phyloP scores from a whole-genome alignment of 2,888 invertebrate genomes.

The Toxonevra muliebris region DNA sequence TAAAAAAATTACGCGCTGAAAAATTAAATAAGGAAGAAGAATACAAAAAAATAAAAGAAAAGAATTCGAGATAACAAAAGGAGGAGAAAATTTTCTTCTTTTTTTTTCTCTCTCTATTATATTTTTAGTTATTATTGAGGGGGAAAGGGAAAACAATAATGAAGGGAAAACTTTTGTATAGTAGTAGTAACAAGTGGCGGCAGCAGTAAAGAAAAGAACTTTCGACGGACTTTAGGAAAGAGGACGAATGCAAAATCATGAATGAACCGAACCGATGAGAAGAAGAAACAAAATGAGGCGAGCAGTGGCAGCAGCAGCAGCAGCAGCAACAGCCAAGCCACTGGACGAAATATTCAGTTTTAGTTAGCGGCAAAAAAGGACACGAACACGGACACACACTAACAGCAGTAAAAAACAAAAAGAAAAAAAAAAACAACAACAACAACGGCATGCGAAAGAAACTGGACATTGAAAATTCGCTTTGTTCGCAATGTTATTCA shows the following conservation, averaged over 20 bases:
- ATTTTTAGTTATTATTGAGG: neutral
- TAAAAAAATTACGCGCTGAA: neutral
- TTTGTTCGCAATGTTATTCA: no score
- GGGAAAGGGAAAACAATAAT: neutral
- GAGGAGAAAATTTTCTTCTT: no score
- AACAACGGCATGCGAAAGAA: constrained; percentile 8
- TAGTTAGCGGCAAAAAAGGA: constrained; percentile 13
- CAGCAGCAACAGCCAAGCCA: neutral
- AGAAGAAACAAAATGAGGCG: neutral
- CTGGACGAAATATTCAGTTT: no score
- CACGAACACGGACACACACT: constrained; percentile 7
- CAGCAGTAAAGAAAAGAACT: neutral
- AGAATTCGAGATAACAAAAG: neutral
- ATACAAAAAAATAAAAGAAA: neutral
- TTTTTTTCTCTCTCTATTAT: no score
- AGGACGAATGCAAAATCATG: constrained; percentile 19
- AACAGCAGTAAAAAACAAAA: no score
- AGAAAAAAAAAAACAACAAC: no score
- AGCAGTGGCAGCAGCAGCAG: constrained; percentile 9
- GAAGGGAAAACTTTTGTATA: neutral
- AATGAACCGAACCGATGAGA: constrained; percentile 21
- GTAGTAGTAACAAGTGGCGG: constrained; percentile 21
- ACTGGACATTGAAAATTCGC: constrained; percentile 28
- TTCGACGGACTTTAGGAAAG: constrained; percentile 6
- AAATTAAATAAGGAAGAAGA: constrained; percentile 10